Conservation (phyloP, 2,888 invertebrate species). For the Dryobotodes eremita region DNA sequence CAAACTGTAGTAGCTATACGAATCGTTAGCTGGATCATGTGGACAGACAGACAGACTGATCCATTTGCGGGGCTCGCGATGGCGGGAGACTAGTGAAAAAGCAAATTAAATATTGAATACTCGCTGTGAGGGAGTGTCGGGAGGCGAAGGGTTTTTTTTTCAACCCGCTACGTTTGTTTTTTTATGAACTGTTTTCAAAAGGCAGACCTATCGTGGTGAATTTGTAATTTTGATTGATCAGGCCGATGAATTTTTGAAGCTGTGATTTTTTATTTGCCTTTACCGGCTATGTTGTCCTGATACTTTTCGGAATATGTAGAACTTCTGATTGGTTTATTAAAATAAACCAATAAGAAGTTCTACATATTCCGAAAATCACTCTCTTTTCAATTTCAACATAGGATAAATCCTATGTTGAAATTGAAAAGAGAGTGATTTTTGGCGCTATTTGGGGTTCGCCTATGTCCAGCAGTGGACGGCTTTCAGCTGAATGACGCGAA, state of each 20-base stretch:
- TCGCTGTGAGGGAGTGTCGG: conserved; percentile 72
- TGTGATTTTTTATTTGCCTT: conserved; percentile 29
- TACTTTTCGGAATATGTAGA: conserved; percentile 2
- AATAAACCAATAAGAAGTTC: too few relatives aligned
- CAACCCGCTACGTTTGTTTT: conserved; percentile 57
- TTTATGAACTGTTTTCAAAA: conserved; percentile 50
- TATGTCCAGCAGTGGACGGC: not conserved
- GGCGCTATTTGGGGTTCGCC: not conserved
- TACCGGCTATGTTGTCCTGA: conserved; percentile 35
- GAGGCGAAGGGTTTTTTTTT: conserved; percentile 66
- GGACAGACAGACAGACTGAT: conserved; percentile 72
- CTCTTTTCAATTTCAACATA: too few relatives aligned
- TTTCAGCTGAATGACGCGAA: not conserved
- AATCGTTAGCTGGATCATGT: conserved; percentile 53
- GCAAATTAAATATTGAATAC: conserved; percentile 82
- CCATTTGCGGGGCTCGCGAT: conserved; percentile 71
- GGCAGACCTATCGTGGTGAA: conserved; percentile 50
- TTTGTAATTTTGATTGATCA: conserved; percentile 63
- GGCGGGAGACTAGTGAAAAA: conserved; percentile 67
- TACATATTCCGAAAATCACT: too few relatives aligned
- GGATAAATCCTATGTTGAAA: not conserved
- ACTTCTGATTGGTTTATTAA: not conserved
- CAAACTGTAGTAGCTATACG: conserved; percentile 46
- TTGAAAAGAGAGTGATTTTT: not conserved
- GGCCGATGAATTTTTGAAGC: conserved; percentile 41